Evolutionary conservation across 2,797 vertebrate species (phyloP), one percentile per base, ranked within the genome.

Genomic region (Sebastes taczanowskii): DNA sequence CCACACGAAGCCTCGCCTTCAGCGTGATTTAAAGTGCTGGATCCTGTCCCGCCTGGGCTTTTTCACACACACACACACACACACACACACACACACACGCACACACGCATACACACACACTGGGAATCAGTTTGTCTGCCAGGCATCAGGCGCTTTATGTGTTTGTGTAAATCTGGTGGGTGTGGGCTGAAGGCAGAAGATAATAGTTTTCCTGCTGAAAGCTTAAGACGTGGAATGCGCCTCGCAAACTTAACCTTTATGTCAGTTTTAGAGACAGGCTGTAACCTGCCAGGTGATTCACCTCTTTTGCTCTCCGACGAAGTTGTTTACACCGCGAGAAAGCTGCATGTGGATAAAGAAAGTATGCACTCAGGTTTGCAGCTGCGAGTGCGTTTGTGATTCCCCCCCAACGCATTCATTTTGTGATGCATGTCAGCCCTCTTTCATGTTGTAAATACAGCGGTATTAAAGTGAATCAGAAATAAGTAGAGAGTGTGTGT

Each of bases 281-380:
- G 71, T 5, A 68, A 89, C 94, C 81, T 93, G 92, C 85, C 74
- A 62, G 49, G 59, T 85, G 86, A 90, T 85, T 93, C 87, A 86
- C 75, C 18, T 52, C 53, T 58, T 66, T 18, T 59, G 25, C 68
- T 81, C 38, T 42, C 62, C 18, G 30, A 32, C 4, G 49, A 91
- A 82, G 74, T 71, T 88, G 82, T 86, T 91, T 83, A 82, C 62
- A 18, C 11, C 78, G 16, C 0, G 5, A 74, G 35, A 49, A 35
- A 71, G 22, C 16, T 13, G 34, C 3, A 61, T 49, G 25, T 49
- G 30, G 22, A 71, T 25, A 23, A 56, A 18, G 22, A 71, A 59
- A 62, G 42, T 3, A 18, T 42, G 42, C 18, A 23, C 64, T n/a
- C 9, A 22, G 16, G 34, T 79, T 55, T 58, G 71, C 77, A 78